phyloP scores from a whole-genome alignment of 2,888 invertebrate species.

The Leucoptera coffeella region DNA sequence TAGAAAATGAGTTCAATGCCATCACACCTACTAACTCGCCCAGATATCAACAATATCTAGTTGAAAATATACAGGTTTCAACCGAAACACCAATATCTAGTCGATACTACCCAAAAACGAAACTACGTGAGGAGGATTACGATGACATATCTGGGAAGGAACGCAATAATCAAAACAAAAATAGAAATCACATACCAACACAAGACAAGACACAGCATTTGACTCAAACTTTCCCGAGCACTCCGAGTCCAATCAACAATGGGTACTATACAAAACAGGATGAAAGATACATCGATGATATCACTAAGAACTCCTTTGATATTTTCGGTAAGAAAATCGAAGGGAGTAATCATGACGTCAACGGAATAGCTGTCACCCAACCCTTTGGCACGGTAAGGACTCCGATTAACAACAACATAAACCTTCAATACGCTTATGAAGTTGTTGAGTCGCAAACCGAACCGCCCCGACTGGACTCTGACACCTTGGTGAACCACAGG shows the following conservation, averaged over 20 bases:
- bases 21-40: conserved; percentile 31
- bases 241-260: conserved; percentile 52
- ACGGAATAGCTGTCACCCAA: conserved; percentile 39
- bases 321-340: conserved; percentile 65
- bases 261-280: conserved; percentile 64
- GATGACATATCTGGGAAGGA: conserved; percentile 24
- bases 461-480: conserved; percentile 54
- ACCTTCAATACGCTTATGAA: conserved; percentile 48
- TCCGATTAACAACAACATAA: conserved; percentile 46
- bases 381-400: conserved; percentile 37
- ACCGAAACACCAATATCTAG: conserved; percentile 47
- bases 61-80: conserved; percentile 37
- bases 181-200: conserved; percentile 24
- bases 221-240: conserved; percentile 23
- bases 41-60: conserved; percentile 32
- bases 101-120: conserved; percentile 42
- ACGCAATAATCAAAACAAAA: conserved; percentile 14
- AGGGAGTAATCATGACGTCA: conserved; percentile 36
- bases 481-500: conserved; percentile 66
- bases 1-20: conserved; percentile 34
- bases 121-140: conserved; percentile 41
- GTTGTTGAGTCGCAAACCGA: conserved; percentile 25
- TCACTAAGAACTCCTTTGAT: conserved; percentile 68
- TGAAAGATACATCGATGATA: conserved; percentile 62
- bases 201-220: conserved; percentile 23